Percentiles rank a stretch among this genome's conserved stretches.
These are phyloP conservation scores for Diogma glabrata DNA, from an alignment of 2,888 invertebrate species.

Conservation along the genomic window DNA sequence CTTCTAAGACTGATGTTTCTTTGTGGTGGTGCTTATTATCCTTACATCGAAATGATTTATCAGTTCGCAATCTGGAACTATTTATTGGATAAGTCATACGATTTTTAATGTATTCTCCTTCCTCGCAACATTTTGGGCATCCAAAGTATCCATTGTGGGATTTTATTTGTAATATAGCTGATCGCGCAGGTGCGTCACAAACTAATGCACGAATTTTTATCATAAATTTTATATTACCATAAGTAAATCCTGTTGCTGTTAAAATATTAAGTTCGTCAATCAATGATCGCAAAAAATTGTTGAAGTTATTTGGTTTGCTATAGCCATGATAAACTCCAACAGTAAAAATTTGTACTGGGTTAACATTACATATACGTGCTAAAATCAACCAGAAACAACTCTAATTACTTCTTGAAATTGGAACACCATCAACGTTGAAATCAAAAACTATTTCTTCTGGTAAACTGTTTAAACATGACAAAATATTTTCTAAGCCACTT, in stretches of 20 bases:
- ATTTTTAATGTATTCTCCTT: not conserved
- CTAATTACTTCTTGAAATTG: not conserved
- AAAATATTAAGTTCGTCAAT: not conserved
- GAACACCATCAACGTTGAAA: constrained; percentile 5
- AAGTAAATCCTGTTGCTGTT: not conserved
- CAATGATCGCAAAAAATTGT: constrained; percentile 1
- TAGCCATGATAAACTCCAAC: constrained; percentile 7
- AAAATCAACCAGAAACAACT: not conserved
- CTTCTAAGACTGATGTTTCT: not conserved
- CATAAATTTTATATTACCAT: not conserved
- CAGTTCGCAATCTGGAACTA: not conserved
- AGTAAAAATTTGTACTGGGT: not conserved
- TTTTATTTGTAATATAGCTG: not conserved
- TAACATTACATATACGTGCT: not conserved
- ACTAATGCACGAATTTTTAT: constrained; percentile 1
- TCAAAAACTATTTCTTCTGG: constrained; percentile 3
- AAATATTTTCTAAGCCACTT: not conserved
- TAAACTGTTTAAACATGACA: not conserved
- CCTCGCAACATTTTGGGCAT: constrained; percentile 5
- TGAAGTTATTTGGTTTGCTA: not conserved
- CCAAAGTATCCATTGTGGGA: constrained; percentile 1
- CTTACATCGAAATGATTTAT: constrained; percentile 1
- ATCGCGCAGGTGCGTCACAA: not conserved
- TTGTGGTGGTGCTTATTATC: constrained; percentile 7
- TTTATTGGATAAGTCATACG: constrained; percentile 6